These are phyloP conservation scores for Sorex maritimensis DNA, from an alignment of 2,797 vertebrate species.

Conservation along the genomic window DNA sequence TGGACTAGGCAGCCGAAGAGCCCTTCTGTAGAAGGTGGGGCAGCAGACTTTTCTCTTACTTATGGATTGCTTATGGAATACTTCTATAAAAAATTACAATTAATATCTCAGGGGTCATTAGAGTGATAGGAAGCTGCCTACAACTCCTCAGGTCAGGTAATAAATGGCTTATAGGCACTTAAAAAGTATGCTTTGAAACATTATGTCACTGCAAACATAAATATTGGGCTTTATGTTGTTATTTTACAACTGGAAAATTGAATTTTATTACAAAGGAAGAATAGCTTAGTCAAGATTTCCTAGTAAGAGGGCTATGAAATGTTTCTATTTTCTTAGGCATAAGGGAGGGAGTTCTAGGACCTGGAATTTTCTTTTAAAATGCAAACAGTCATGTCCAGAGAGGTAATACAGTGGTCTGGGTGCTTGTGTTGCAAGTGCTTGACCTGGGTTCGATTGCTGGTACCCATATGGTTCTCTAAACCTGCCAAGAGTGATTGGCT, in stretches of 20 bases:
- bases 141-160: not conserved
- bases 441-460: too few relatives aligned
- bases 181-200: not conserved
- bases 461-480: too few relatives aligned
- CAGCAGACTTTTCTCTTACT: not conserved
- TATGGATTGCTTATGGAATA: not conserved
- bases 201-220: not conserved
- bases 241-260: constrained; percentile 32
- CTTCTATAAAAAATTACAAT: constrained; percentile 14
- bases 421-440: too few relatives aligned
- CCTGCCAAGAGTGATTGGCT: too few relatives aligned
- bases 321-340: not conserved
- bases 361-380: constrained; percentile 18
- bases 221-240: constrained; percentile 32
- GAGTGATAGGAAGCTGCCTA: not conserved
- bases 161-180: not conserved
- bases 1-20: not conserved
- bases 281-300: not conserved
- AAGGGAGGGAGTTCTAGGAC: not conserved
- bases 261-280: constrained; percentile 36
- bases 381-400: not conserved
- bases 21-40: not conserved
- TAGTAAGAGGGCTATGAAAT: not conserved
- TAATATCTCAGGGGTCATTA: not conserved
- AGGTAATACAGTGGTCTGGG: too few relatives aligned